Conservation (phyloP, 2,888 invertebrate species). For the Agriopis leucophaearia region DNA sequence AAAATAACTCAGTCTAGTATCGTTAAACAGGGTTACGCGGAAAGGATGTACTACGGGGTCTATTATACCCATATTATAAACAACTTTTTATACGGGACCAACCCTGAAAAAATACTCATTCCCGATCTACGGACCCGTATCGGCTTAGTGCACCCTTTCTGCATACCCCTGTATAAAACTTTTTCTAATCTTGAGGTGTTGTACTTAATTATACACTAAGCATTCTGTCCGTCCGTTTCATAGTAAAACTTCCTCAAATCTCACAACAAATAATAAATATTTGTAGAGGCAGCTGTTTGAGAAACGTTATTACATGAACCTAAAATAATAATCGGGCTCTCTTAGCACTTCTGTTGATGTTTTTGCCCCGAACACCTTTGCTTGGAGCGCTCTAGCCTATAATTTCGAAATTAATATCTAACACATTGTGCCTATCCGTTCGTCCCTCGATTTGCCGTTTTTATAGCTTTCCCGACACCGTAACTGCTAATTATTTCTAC, state of each 20-base stretch:
- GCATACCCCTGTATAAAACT: no score
- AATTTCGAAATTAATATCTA: conserved; percentile 85
- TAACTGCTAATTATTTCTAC: conserved; percentile 76
- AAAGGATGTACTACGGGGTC: no score
- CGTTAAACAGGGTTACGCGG: no score
- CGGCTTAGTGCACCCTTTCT: no score
- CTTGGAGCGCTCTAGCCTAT: conserved; percentile 71
- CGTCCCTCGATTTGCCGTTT: conserved; percentile 79
- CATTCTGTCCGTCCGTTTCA: conserved; percentile 31
- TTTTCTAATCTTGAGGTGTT: conserved; percentile 31
- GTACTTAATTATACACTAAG: conserved; percentile 39
- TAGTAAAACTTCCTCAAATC: conserved; percentile 51
- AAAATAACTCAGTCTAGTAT: no score
- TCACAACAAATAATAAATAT: conserved; percentile 78
- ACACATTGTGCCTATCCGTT: conserved; percentile 83
- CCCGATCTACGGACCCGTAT: no score
- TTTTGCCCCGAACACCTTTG: conserved; percentile 79
- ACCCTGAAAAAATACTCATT: no score
- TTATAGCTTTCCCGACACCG: conserved; percentile 77
- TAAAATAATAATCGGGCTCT: conserved; percentile 79
- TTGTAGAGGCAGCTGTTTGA: conserved; percentile 83
- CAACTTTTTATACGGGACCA: no score
- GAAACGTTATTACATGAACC: conserved; percentile 73
- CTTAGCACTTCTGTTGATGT: conserved; percentile 83
- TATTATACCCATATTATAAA: no score